Evolutionary conservation across 2,113 vertebrate genomes (phyloP).

Genomic region (Halichoeres trimaculatus): DNA sequence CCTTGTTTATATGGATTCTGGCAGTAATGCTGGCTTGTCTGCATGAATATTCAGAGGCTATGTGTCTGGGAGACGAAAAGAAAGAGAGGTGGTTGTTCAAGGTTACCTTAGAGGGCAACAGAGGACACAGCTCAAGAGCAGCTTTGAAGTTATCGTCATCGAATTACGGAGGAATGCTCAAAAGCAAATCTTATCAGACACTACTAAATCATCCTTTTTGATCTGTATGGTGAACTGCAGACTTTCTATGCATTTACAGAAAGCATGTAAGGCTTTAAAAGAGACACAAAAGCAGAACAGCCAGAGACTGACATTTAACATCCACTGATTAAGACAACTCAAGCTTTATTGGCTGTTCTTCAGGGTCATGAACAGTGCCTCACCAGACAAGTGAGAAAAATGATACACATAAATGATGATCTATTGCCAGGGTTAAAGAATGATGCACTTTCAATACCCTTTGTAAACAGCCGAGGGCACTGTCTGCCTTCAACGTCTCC

Average conservation of each 20-base stretch:
- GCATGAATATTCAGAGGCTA: slow-evolving; percentile 75
- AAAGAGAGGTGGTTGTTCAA: slow-evolving; percentile 41
- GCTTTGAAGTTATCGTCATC: slow-evolving; percentile 35
- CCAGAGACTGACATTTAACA: slow-evolving; percentile 24
- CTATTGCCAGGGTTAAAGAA: no score
- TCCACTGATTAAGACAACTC: slow-evolving; percentile 18
- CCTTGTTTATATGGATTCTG: slow-evolving; percentile 58
- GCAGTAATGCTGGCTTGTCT: slow-evolving; percentile 44
- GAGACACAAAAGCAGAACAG: slow-evolving; percentile 2
- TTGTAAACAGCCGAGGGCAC: no score
- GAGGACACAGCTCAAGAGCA: slow-evolving; percentile 39
- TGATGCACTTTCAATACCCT: no score
- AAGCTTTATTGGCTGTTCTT: slow-evolving; percentile 31
- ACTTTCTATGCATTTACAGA: slow-evolving; percentile 13
- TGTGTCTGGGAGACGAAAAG: slow-evolving; percentile 25
- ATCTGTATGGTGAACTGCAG: neutral
- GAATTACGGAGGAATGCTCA: slow-evolving; percentile 22
- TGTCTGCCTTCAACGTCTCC: neutral
- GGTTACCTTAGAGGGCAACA: slow-evolving; percentile 62
- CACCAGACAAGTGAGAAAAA: no score
- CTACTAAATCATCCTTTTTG: slow-evolving; percentile 9
- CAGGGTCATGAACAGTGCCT: no score
- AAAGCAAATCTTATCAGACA: slow-evolving; percentile 1
- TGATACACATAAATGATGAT: no score
- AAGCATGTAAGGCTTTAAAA: slow-evolving; percentile 10